Evolutionary conservation across 2,888 invertebrate genomes (phyloP).

Genomic region (Apeira syringaria): DNA sequence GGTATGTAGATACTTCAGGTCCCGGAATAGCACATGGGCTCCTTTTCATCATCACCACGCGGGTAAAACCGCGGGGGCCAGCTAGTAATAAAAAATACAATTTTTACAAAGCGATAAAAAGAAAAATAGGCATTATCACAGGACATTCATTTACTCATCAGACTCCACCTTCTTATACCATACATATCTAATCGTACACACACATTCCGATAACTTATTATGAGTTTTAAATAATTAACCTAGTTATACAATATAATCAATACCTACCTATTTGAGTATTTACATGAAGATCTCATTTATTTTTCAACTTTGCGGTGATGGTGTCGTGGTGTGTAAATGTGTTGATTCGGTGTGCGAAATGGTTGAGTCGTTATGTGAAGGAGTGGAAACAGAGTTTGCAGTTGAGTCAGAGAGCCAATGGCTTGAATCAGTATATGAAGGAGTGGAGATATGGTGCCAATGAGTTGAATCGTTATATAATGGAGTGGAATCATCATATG

Average conservation of each 20-base stretch:
- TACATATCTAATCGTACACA: conserved; percentile 40
- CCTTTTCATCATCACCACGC: too few relatives aligned
- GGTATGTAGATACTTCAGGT: too few relatives aligned
- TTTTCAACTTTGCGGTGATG: conserved; percentile 22
- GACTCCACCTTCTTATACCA: conserved; percentile 34
- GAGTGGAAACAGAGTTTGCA: conserved; percentile 39
- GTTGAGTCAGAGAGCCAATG: too few relatives aligned
- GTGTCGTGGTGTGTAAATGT: conserved; percentile 4
- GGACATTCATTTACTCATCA: conserved; percentile 68
- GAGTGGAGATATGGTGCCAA: neutral
- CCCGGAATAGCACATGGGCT: too few relatives aligned
- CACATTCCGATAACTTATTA: conserved; percentile 53
- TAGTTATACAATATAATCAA: conserved; percentile 3
- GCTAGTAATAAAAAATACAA: too few relatives aligned
- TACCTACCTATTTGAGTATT: conserved; percentile 17
- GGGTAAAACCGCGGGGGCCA: too few relatives aligned
- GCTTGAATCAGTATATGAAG: conserved; percentile 48
- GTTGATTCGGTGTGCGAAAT: conserved; percentile 46
- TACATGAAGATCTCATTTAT: conserved; percentile 17
- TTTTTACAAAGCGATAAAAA: too few relatives aligned
- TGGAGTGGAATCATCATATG: too few relatives aligned
- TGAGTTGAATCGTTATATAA: conserved; percentile 41
- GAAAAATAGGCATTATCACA: conserved; percentile 59
- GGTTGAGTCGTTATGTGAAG: conserved; percentile 48
- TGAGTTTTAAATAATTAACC: conserved; percentile 1